Evolutionary conservation across 2,888 invertebrate genomes (phyloP).

Genomic region (Melanargia galathea): DNA sequence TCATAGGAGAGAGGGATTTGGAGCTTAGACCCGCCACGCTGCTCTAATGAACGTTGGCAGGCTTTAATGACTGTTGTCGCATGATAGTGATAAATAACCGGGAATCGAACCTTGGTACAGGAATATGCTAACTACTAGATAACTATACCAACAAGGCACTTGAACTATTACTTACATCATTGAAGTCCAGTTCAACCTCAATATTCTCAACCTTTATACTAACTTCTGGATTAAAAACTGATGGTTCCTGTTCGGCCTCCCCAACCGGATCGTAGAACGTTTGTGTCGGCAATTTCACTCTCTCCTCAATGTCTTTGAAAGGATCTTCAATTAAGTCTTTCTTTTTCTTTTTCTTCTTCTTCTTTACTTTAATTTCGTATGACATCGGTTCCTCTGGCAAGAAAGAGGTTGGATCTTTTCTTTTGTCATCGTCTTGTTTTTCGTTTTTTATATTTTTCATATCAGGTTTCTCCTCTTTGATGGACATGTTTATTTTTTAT

Average conservation of each 20-base stretch:
- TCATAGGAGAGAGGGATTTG: no score
- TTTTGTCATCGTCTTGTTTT: constrained; percentile 38
- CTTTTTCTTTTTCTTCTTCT: constrained; percentile 68
- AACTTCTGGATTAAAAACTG: constrained; percentile 64
- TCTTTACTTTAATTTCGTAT: constrained; percentile 71
- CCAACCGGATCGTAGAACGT: constrained; percentile 40
- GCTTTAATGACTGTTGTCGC: no score
- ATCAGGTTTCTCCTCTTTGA: constrained; percentile 40
- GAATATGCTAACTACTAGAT: no score
- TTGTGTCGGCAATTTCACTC: constrained; percentile 42
- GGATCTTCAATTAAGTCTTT: constrained; percentile 59
- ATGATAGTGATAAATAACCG: no score
- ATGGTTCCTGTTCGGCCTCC: constrained; percentile 35
- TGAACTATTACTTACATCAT: constrained; percentile 73
- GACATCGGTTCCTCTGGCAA: constrained; percentile 72
- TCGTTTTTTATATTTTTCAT: constrained; percentile 42
- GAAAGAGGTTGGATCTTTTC: constrained; percentile 69
- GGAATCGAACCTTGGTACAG: no score
- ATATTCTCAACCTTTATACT: constrained; percentile 75
- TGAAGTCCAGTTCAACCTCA: constrained; percentile 72
- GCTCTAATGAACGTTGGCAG: no score
- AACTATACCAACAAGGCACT: no score
- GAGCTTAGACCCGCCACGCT: no score
- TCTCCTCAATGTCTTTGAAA: constrained; percentile 65
- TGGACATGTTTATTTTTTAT: constrained; percentile 36